Evolutionary conservation across 2,888 invertebrate genomes (phyloP).

Genomic region (Diplolepis rosae): DNA sequence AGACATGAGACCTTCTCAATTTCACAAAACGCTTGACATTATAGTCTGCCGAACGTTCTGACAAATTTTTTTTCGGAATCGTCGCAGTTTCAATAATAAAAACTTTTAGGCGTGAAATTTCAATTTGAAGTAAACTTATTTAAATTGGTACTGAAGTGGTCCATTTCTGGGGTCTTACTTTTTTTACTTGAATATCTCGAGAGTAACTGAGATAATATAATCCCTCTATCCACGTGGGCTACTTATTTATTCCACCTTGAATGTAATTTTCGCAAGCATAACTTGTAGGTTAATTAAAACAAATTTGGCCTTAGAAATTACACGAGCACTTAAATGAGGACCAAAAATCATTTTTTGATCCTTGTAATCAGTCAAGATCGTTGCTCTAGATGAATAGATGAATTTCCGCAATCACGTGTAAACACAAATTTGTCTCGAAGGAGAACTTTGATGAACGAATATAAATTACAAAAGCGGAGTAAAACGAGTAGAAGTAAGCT

Average conservation of each 20-base stretch:
- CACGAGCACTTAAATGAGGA: background rate
- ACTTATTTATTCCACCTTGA: slow-evolving; percentile 20
- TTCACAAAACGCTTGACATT: no score
- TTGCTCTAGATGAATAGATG: background rate
- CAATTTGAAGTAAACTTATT: no score
- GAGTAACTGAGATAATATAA: slow-evolving; percentile 4
- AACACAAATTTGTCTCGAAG: background rate
- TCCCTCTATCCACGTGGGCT: slow-evolving; percentile 12
- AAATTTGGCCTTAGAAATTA: slow-evolving; percentile 1
- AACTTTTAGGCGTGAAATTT: no score
- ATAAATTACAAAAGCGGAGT: background rate
- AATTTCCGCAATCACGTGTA: background rate
- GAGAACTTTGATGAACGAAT: background rate
- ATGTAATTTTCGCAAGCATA: slow-evolving; percentile 20
- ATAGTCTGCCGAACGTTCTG: no score
- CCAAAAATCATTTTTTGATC: background rate
- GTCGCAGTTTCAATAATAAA: no score
- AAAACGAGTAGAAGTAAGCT: no score
- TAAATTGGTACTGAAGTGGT: background rate
- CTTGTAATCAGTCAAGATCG: background rate
- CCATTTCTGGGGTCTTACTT: slow-evolving; percentile 13
- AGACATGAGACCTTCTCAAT: no score
- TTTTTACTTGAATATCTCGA: slow-evolving; percentile 16
- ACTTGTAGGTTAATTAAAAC: slow-evolving; percentile 8
- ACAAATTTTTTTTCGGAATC: no score